Conservation (phyloP, 2,797 vertebrate genomes). For the Chelonia mydas region DNA sequence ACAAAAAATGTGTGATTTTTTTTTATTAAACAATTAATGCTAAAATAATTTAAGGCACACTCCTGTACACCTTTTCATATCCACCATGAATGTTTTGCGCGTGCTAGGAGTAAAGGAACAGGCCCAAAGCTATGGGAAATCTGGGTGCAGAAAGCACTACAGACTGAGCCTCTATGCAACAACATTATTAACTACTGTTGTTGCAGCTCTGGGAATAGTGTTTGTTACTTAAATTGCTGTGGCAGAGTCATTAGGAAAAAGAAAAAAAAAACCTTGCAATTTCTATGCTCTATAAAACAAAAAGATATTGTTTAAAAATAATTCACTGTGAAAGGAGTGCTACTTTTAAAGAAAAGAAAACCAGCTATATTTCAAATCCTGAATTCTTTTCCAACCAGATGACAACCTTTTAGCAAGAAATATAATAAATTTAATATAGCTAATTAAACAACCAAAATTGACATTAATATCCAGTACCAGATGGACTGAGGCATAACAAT, state of each 20-base stretch:
- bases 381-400: no score
- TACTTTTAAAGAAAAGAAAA: not conserved
- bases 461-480: not conserved
- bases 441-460: not conserved
- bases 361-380: not conserved
- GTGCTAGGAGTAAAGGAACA: not conserved
- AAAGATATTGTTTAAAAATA: not conserved
- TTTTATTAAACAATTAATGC: not conserved
- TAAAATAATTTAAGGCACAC: not conserved
- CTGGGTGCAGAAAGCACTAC: not conserved
- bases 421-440: not conserved
- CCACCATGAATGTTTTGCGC: not conserved
- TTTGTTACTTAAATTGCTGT: not conserved
- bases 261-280: not conserved
- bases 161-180: not conserved
- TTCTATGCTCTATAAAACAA: not conserved
- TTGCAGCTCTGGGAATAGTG: not conserved
- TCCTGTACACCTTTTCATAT: not conserved
- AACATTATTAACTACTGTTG: not conserved
- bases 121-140: not conserved
- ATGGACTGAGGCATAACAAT: not conserved
- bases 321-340: not conserved
- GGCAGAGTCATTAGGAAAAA: not conserved
- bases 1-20: not conserved
- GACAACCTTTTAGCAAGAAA: not conserved